A percentile compares a stretch with the other conserved stretches of the same genome.
Evolutionary conservation across 2,797 vertebrate species (phyloP).

Genomic region (Alauda arvensis): DNA sequence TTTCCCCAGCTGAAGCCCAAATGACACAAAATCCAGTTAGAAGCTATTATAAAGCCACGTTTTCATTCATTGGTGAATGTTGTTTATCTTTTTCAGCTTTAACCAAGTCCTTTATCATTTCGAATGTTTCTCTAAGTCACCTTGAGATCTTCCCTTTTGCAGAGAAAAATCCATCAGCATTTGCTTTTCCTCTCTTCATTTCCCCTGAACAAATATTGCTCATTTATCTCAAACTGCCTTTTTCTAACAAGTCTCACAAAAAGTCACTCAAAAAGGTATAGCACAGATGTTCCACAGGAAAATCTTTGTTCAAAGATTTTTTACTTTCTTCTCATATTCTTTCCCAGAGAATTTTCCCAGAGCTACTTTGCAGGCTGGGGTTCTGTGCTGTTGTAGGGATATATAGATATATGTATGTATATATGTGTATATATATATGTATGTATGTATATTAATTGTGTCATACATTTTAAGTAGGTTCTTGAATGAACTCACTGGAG

Average conservation of each 20-base stretch:
- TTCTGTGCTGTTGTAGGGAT: not conserved
- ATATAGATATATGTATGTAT: too few relatives aligned
- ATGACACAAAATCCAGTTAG: not conserved
- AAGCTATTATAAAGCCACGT: not conserved
- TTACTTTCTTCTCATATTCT: not conserved
- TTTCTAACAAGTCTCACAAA: not conserved
- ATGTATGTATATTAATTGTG: not conserved
- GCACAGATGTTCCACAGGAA: not conserved
- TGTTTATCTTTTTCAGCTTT: constrained; percentile 14
- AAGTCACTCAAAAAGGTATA: not conserved
- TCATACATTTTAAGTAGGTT: not conserved
- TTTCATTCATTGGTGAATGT: not conserved
- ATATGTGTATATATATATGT: too few relatives aligned
- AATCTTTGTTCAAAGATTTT: not conserved
- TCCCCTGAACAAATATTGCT: constrained; percentile 15
- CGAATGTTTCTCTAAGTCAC: constrained; percentile 3
- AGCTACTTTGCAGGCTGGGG: not conserved
- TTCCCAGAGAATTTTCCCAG: not conserved
- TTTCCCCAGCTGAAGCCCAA: not conserved
- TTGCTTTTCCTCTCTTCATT: constrained; percentile 16
- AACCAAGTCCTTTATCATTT: constrained; percentile 5
- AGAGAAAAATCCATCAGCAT: not conserved
- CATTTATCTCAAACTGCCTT: constrained; percentile 11
- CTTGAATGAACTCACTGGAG: not conserved
- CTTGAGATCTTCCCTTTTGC: constrained; percentile 15